A percentile compares a stretch with the other conserved stretches of the same genome.
Evolutionary conservation across 2,888 invertebrate genomes (phyloP).

Genomic region (Drosophila multiciliata): DNA sequence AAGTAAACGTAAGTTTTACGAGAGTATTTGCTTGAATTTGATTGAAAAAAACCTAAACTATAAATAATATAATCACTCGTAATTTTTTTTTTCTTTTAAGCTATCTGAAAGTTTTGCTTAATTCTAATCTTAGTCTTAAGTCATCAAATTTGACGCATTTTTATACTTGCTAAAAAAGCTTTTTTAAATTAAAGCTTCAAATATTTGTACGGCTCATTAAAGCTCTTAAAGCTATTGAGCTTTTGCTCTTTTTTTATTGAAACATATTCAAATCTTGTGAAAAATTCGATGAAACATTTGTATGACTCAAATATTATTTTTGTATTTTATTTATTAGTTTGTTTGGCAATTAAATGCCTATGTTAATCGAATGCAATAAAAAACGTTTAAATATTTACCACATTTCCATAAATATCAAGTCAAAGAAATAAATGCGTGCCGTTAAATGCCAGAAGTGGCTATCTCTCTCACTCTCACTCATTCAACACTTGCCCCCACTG

Average conservation of each 20-base stretch:
- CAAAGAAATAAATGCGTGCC: conserved; percentile 32
- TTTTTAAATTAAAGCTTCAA: not conserved
- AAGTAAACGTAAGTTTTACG: not conserved
- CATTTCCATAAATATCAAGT: conserved; percentile 69
- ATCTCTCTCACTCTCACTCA: not conserved
- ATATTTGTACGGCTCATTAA: not conserved
- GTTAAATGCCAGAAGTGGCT: conserved; percentile 32
- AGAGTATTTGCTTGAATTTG: not conserved
- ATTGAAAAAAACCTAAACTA: not conserved
- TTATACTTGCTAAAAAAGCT: not conserved
- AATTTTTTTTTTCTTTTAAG: not conserved
- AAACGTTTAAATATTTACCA: conserved; percentile 60
- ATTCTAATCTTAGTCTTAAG: not conserved
- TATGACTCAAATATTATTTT: not conserved
- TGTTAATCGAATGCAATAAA: conserved; percentile 49
- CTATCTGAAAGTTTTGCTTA: not conserved
- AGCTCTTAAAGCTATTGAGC: not conserved
- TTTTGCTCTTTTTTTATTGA: not conserved
- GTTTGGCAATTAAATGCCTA: conserved; percentile 26
- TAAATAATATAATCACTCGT: too few relatives aligned
- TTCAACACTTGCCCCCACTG: not conserved
- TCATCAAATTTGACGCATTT: not conserved
- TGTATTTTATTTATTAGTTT: conserved; percentile 21
- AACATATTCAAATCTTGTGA: not conserved
- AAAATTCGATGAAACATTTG: not conserved